phyloP scores from a whole-genome alignment of 2,888 invertebrate genomes.

The Masnerella sp. region DNA sequence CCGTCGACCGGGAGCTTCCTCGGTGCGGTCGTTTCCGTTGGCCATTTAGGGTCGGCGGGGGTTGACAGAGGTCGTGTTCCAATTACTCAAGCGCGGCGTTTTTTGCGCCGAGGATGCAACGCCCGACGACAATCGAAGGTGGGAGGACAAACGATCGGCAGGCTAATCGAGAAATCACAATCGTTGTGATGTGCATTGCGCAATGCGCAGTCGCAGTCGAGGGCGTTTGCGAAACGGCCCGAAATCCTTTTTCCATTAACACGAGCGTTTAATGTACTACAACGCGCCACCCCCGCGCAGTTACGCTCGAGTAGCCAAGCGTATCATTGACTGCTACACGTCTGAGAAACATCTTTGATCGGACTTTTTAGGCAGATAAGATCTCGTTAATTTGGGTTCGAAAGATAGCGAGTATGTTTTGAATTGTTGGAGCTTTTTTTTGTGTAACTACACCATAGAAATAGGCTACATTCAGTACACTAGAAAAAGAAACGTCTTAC shows the following conservation, averaged over 20 bases:
- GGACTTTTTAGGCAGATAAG: no score
- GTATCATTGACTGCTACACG: slow-evolving; percentile 37
- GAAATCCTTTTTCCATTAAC: slow-evolving; percentile 29
- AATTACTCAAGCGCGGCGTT: slow-evolving; percentile 73
- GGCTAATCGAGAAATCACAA: slow-evolving; percentile 41
- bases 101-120: slow-evolving; percentile 71
- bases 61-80: slow-evolving; percentile 76
- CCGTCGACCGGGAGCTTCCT: slow-evolving; percentile 40
- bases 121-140: slow-evolving; percentile 72
- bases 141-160: slow-evolving; percentile 74
- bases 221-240: slow-evolving; percentile 43
- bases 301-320: slow-evolving; percentile 42
- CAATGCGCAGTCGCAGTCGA: slow-evolving; percentile 27
- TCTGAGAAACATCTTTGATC: no score
- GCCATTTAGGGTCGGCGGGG: slow-evolving; percentile 75
- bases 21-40: slow-evolving; percentile 70
- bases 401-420: no score
- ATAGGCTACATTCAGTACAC: no score
- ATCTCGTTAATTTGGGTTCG: no score
- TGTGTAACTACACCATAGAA: no score
- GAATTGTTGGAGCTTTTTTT: no score
- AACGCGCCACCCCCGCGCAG: slow-evolving; percentile 41
- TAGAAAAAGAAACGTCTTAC: no score
- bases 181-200: slow-evolving; percentile 9
- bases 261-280: slow-evolving; percentile 28